These are phyloP conservation scores for Oscheius sp. DNA, from an alignment of 2,888 invertebrate species.

Conservation along the genomic window DNA sequence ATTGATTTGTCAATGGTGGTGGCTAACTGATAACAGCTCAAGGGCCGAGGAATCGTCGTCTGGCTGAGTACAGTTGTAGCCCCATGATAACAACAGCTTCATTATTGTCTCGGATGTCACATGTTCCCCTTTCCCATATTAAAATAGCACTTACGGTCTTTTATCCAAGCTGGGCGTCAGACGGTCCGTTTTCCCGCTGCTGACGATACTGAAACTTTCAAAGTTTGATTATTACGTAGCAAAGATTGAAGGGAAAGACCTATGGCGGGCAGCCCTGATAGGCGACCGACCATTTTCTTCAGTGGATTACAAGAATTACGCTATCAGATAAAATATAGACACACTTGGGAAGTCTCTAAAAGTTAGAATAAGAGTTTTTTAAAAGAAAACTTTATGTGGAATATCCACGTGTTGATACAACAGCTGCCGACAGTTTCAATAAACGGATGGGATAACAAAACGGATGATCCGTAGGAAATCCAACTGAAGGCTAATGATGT, in stretches of 20 bases:
- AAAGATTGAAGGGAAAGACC: too few relatives aligned
- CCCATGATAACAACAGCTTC: constrained; percentile 4
- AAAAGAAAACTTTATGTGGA: not conserved
- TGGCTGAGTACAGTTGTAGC: not conserved
- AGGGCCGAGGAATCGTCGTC: constrained; percentile 29
- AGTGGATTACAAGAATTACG: too few relatives aligned
- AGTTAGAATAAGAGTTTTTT: too few relatives aligned
- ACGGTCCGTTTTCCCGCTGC: not conserved
- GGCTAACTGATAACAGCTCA: constrained; percentile 31
- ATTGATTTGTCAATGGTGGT: constrained; percentile 24
- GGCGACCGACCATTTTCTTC: too few relatives aligned
- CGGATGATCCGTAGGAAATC: too few relatives aligned
- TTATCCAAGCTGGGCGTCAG: not conserved
- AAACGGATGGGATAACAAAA: not conserved
- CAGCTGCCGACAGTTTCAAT: constrained; percentile 1
- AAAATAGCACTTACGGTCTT: not conserved
- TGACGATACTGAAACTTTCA: too few relatives aligned
- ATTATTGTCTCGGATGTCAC: not conserved
- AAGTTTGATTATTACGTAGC: too few relatives aligned
- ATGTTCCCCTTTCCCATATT: not conserved
- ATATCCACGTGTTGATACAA: not conserved
- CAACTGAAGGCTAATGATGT: too few relatives aligned
- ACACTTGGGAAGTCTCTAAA: too few relatives aligned
- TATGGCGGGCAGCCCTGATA: too few relatives aligned
- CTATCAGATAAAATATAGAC: too few relatives aligned